These are phyloP conservation scores for Scyliorhinus canicula DNA, from an alignment of 2,797 vertebrate genomes.

Conservation along the genomic window DNA sequence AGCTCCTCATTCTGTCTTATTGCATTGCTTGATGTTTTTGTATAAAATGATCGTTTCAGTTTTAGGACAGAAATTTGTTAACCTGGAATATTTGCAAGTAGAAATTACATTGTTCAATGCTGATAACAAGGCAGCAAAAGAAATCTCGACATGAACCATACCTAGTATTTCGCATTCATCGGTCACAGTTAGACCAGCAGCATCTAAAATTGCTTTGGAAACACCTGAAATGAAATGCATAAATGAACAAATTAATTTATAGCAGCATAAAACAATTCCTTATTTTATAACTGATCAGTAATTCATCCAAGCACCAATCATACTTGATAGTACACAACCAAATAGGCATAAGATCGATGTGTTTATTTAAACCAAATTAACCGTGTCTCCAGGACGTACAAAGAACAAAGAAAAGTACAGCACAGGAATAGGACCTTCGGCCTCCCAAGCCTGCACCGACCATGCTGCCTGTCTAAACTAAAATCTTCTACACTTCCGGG, in stretches of 20 bases:
- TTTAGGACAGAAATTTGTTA: not conserved
- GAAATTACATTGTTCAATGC: not conserved
- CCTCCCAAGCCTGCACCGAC: too few relatives aligned
- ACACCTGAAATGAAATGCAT: conserved; percentile 62
- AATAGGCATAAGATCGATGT: not conserved
- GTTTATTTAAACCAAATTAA: not conserved
- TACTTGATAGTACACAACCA: not conserved
- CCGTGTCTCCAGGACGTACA: not conserved
- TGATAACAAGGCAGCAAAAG: not conserved
- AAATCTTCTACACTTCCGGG: too few relatives aligned
- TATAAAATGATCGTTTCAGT: not conserved
- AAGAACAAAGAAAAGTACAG: too few relatives aligned
- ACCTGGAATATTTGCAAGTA: not conserved
- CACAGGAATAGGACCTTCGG: too few relatives aligned
- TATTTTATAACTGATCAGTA: not conserved
- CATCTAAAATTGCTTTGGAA: conserved; percentile 74
- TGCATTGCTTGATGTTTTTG: not conserved
- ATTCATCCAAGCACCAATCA: not conserved
- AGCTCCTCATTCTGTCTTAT: not conserved
- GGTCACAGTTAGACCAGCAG: conserved; percentile 64
- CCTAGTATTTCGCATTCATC: conserved; percentile 58
- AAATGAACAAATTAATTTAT: not conserved
- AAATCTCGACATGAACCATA: conserved; percentile 47
- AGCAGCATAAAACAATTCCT: not conserved
- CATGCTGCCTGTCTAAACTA: too few relatives aligned